Percentiles rank a stretch among this genome's conserved stretches.
phyloP scores from a whole-genome alignment of 1,140 invertebrate genomes.

The Lucilia cuprina region DNA sequence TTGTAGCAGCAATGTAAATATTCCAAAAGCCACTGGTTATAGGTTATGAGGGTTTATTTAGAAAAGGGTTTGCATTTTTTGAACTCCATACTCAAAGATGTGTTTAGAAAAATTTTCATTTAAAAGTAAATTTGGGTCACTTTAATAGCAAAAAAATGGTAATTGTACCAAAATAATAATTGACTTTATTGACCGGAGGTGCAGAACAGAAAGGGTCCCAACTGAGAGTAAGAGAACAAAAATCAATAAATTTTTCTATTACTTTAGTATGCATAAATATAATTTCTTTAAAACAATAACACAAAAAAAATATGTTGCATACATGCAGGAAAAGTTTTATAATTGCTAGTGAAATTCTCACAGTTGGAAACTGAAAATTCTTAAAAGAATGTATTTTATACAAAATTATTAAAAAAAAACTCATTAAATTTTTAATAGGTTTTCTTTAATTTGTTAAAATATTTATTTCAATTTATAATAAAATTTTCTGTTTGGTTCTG shows the following conservation, averaged over 20 bases:
- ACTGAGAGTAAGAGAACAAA: background rate
- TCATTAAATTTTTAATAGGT: too few relatives aligned
- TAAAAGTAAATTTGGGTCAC: background rate
- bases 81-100: background rate
- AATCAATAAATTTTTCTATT: background rate
- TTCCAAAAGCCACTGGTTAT: background rate
- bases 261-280: background rate
- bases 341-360: too few relatives aligned
- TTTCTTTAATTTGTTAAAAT: background rate
- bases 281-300: too few relatives aligned
- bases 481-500: too few relatives aligned
- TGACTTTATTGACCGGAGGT: background rate
- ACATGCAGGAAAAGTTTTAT: too few relatives aligned
- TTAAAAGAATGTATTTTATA: too few relatives aligned
- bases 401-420: too few relatives aligned
- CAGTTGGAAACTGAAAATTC: too few relatives aligned
- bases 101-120: background rate
- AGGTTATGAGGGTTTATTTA: background rate
- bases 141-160: background rate
- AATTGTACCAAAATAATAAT: too few relatives aligned
- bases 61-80: background rate
- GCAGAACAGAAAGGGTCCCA: background rate
- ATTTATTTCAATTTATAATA: background rate
- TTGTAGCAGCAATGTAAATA: background rate
- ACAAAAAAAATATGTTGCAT: too few relatives aligned